phyloP scores from a whole-genome alignment of 2,113 vertebrate species.

The Xenotilapia caudafasciata region DNA sequence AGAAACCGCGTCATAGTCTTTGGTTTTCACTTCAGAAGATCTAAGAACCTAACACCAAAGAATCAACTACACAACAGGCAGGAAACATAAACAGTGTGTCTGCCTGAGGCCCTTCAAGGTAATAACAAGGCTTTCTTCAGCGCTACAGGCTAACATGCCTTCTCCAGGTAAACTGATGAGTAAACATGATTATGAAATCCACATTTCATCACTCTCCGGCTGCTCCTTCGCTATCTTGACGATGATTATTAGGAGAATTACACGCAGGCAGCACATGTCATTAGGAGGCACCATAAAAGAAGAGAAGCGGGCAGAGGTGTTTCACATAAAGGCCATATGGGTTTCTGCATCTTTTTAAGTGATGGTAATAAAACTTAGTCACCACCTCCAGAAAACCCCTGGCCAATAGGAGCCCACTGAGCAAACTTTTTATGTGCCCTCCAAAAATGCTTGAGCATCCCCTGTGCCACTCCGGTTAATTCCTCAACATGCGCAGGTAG shows the following conservation, averaged over 20 bases:
- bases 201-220: conserved; percentile 42
- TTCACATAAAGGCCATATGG: conserved; percentile 25
- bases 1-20: neutral
- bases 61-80: conserved; percentile 22
- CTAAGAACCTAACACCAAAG: neutral
- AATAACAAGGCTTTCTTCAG: conserved; percentile 50
- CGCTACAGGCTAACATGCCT: conserved; percentile 10
- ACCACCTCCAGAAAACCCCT: conserved; percentile 53
- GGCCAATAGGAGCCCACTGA: conserved; percentile 64
- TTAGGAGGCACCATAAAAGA: conserved; percentile 54
- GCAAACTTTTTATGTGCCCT: conserved; percentile 56
- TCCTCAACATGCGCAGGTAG: conserved; percentile 67
- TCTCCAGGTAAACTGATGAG: conserved; percentile 22
- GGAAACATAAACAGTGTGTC: conserved; percentile 28
- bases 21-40: neutral
- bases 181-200: conserved; percentile 40
- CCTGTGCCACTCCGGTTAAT: neutral
- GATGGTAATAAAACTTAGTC: conserved; percentile 65
- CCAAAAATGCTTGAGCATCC: conserved; percentile 56
- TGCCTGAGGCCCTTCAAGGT: neutral
- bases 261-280: conserved; percentile 55
- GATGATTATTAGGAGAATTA: conserved; percentile 61
- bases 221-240: neutral
- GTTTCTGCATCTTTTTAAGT: conserved; percentile 60
- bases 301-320: neutral